Evolutionary conservation across 1,140 invertebrate species (phyloP), one percentile per base, ranked within the genome.

Genomic region (Gonioctena quinquepunctata): DNA sequence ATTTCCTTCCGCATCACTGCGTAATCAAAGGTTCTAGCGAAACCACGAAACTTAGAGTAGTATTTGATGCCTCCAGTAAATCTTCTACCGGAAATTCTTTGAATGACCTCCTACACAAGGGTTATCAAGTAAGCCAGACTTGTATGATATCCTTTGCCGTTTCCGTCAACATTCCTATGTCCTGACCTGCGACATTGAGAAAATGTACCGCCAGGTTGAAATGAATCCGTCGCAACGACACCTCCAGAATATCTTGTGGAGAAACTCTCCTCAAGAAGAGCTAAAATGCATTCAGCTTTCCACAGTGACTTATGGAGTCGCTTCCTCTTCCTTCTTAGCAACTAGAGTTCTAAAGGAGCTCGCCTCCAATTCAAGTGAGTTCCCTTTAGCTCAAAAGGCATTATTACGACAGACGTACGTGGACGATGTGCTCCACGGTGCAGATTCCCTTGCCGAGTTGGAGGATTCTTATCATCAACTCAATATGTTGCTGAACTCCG

Each of bases 11-110:
- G 7, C 77, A 79, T 68, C 75, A 76, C 63, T 77, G 70, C 68
- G 78, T 74, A 70, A 75, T 71, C 59, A 78, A 70, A 25, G 70
- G 75, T 19, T 61, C 52, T 19, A 77, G 62, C 75, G 28, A 56
- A 27, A 77, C 68, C 75, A 86, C 72, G 74, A 86, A 77, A 64
- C 52, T 79, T 18, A 52, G 77, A 22, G 73, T 71, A 1, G 75
- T 77, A 13, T 82, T 83, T 61, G 81, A 83, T 60, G 80, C 75
- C 0, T 83, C 80, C 2, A 68, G 73, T 68, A n/a, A 69, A 70
- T 2, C 68, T 57, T 28, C 76, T 79, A 21, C 77, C 78, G 4
- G 83, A 73, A 66, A 60, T 80, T 83, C 13, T 48, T 76, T 52
- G 70, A 82, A 70, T 63, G 82, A 52, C 74, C 77, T 8, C 21